Evolutionary conservation across 2,797 vertebrate genomes (phyloP), one percentile per base, ranked within the genome.

Genomic region (Urosaurus nigricauda): DNA sequence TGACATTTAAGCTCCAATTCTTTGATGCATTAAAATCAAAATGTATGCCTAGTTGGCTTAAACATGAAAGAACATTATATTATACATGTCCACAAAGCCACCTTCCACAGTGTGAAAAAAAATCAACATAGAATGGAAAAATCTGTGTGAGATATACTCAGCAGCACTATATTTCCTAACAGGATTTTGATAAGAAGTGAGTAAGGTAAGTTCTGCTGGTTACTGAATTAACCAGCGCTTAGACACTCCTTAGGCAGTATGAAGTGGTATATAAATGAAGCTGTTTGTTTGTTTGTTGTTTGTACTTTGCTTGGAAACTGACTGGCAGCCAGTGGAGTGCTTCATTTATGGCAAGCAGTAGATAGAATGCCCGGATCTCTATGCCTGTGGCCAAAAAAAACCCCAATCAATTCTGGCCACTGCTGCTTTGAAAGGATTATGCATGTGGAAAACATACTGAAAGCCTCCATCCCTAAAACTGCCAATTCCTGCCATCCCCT

Each of bases 11-110:
- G 80, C 1, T 43, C 21, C 11, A 60, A 2, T 65, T 13, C 14
- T 65, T 60, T 74, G 21, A 74, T 35, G 19, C 81, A 19, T 1
- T 37, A 47, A 35, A 60, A 47, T 75, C 0, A 77, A 24, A 1
- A 35, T 1, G 32, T 53, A 60, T 56, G 24, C 19, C n/a, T 43
- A 1, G 73, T 51, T n/a, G 40, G 24, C 35, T 40, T 83, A 53
- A 51, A 58, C 0, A 32, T 86, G 75, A 13, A 7, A 78, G 58
- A 21, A 63, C 6, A 26, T 8, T 8, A 73, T 68, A 13, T 35
- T 74, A 79, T 87, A 86, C 89, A 40, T 81, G 24, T 14, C 65
- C 53, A 84, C 87, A 92, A 94, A 84, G 58, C 74, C 37, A 79
- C 21, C 40, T 86, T 58, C n/a, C 17, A 12, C 3, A 19, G 14